Base-by-base conservation (phyloP, 2,797 vertebrate genomes). In the Sebastolobus alascanus region DNA sequence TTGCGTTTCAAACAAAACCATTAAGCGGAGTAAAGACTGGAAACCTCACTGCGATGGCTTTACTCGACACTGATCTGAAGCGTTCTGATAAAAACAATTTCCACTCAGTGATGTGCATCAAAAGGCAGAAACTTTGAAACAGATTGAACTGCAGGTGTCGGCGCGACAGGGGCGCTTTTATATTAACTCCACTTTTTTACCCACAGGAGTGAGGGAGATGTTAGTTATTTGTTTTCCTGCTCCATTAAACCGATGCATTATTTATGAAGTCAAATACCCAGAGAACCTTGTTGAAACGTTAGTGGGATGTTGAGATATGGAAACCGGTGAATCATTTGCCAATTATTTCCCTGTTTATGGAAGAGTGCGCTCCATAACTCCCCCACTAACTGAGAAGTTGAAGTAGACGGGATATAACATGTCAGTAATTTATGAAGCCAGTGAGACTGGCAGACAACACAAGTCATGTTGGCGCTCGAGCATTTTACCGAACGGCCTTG, bases 241-340 rank as follows among this genome's bases (percentile, higher is more conserved):
- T 91, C 93, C 93, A 93, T 95, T 95, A 94, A 95, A 92, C 76
- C 80, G 73, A 94, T 96, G 93, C 91, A 96, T 95, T 95, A 96
- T 96, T 95, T 94, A 96, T 95, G 91, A 94, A 87, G 90, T 80
- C 86, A 91, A 93, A 93, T 89, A 95, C 90, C 89, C 89, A 81
- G 87, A 92, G 89, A 93, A 91, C 82, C 90, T 88, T 88, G 90
- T 91, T 93, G 83, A 89, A 92, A 93, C 84, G 87, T 92, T 94
- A 86, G 94, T 89, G 87, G 90, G 90, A 94, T 93, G 92, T 93
- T 90, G 93, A 92, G 91, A 95, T 94, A 94, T 90, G 87, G 94
- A 93, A 92, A 93, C 90, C 78, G 81, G 90, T 94, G 92, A 95
- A 94, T 94, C 84, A 93, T 94, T 95, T 94, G 86, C 82, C 90